Conservation (phyloP, 2,113 vertebrate genomes). For the Illadopsis cleaveri region DNA sequence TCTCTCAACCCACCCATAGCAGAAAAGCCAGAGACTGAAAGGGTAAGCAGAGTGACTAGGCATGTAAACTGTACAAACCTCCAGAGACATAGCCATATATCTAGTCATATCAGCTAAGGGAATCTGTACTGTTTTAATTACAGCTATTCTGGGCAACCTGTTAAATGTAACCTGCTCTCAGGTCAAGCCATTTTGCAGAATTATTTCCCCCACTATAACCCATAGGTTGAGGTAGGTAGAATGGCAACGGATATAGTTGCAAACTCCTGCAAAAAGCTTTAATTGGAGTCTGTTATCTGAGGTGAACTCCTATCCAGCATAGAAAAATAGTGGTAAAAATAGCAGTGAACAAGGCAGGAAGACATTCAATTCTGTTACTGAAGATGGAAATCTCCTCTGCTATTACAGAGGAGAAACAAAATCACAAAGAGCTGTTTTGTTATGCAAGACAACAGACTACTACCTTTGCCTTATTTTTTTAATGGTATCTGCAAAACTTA, state of each 20-base stretch:
- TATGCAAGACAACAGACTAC: background rate
- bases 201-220: background rate
- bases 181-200: background rate
- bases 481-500: background rate
- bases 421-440: background rate
- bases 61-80: background rate
- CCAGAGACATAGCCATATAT: background rate
- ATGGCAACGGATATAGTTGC: accelerated
- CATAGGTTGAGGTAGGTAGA: background rate
- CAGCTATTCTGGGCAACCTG: background rate
- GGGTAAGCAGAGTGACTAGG: background rate
- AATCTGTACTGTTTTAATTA: background rate
- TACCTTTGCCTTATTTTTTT: background rate
- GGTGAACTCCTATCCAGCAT: background rate
- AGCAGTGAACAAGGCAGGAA: background rate
- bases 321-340: background rate
- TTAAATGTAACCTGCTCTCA: background rate
- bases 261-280: background rate
- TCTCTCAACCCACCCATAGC: background rate
- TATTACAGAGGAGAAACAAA: background rate
- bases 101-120: accelerated
- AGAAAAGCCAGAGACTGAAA: background rate
- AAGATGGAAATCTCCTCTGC: background rate
- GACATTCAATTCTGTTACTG: background rate
- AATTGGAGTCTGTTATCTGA: background rate